These are phyloP conservation scores for Brachionus paranguensis DNA, from an alignment of 1,140 invertebrate genomes.

Conservation along the genomic window DNA sequence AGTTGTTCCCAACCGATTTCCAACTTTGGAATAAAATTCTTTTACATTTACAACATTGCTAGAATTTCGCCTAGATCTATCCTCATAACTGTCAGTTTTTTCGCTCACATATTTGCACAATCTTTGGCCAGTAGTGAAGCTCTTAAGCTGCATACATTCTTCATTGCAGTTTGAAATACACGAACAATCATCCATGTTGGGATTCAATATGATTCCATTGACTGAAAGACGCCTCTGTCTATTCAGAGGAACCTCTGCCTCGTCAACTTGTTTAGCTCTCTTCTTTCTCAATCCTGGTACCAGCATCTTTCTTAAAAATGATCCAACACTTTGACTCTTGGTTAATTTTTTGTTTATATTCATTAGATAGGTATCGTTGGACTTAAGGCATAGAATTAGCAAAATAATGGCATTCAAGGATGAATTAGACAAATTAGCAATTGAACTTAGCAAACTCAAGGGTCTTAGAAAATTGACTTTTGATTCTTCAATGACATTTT, in stretches of 20 bases:
- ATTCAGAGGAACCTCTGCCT: neutral
- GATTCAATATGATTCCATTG: neutral
- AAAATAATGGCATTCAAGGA: slow-evolving; percentile 3
- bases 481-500: slow-evolving; percentile 1
- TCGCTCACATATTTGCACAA: neutral
- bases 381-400: slow-evolving; percentile 6
- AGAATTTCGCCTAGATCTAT: neutral
- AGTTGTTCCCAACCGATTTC: slow-evolving; percentile 12
- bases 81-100: neutral
- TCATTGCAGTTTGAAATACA: slow-evolving; percentile 5
- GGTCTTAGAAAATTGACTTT: neutral
- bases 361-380: slow-evolving; percentile 14
- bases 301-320: neutral
- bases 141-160: neutral
- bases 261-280: neutral
- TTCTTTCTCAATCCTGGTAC: neutral
- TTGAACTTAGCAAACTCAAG: neutral
- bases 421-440: slow-evolving; percentile 14
- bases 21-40: slow-evolving; percentile 39
- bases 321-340: neutral
- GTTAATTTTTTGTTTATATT: neutral
- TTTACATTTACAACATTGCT: neutral
- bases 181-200: neutral
- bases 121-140: neutral
- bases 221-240: neutral